phyloP scores from a whole-genome alignment of 1,140 invertebrate genomes.

The Dendroctonus valens region DNA sequence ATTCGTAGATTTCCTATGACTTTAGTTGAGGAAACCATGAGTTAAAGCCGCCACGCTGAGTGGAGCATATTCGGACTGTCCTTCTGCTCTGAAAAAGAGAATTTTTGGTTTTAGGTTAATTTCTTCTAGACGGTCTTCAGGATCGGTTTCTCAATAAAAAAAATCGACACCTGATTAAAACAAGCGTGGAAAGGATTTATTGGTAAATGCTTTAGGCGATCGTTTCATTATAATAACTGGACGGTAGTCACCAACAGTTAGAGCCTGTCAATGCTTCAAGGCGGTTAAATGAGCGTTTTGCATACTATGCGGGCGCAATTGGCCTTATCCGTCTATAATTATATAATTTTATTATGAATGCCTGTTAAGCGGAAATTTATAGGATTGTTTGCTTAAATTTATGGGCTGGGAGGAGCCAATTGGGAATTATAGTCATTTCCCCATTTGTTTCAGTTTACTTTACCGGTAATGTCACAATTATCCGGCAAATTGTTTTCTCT shows the following conservation, averaged over 20 bases:
- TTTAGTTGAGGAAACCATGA: too few species aligned
- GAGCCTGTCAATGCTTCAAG: slow-evolving; percentile 20
- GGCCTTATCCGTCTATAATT: slow-evolving; percentile 26
- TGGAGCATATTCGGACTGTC: too few species aligned
- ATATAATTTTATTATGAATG: slow-evolving; percentile 22
- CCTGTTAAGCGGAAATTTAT: slow-evolving; percentile 20
- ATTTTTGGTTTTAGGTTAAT: too few species aligned
- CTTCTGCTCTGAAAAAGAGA: too few species aligned
- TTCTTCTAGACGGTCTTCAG: too few species aligned
- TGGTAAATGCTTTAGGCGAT: background rate
- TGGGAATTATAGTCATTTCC: slow-evolving; percentile 17
- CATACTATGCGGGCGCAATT: slow-evolving; percentile 32
- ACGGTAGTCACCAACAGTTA: slow-evolving; percentile 25
- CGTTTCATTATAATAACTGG: slow-evolving; percentile 24
- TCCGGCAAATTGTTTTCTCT: too few species aligned
- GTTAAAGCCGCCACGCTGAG: too few species aligned
- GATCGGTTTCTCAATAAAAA: too few species aligned
- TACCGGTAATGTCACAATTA: background rate
- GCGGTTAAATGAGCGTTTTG: slow-evolving; percentile 18
- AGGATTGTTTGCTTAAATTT: slow-evolving; percentile 29
- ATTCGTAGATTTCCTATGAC: too few species aligned
- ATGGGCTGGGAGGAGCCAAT: slow-evolving; percentile 1
- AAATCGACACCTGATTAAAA: too few species aligned
- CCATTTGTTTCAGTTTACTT: slow-evolving; percentile 8
- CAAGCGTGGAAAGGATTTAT: too few species aligned